Percentiles rank a stretch among this genome's conserved stretches.
Evolutionary conservation across 2,888 invertebrate species (phyloP).

Genomic region (Lordiphosa andalusiaca): DNA sequence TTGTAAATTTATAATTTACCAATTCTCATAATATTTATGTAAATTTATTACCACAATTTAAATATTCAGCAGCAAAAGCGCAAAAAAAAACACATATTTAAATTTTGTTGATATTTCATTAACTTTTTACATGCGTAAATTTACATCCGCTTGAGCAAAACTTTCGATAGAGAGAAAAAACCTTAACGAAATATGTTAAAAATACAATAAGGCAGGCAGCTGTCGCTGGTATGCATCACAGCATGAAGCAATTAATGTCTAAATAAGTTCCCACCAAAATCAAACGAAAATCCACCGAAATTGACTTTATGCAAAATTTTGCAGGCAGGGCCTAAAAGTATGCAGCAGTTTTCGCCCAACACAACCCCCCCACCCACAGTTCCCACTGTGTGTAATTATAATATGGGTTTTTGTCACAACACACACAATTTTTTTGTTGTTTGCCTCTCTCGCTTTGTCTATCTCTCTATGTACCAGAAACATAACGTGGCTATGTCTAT

Average conservation of each 20-base stretch:
- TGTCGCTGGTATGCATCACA: too few relatives aligned
- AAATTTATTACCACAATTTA: too few relatives aligned
- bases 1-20: too few relatives aligned
- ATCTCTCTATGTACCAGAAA: slow-evolving; percentile 12
- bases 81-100: neutral
- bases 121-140: slow-evolving; percentile 35
- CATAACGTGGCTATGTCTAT: slow-evolving; percentile 65
- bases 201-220: slow-evolving; percentile 4
- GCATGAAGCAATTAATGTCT: slow-evolving; percentile 30
- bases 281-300: slow-evolving; percentile 35
- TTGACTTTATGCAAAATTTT: slow-evolving; percentile 37
- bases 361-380: slow-evolving; percentile 18
- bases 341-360: slow-evolving; percentile 34
- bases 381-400: slow-evolving; percentile 59
- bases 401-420: slow-evolving; percentile 37
- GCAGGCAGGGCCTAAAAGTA: slow-evolving; percentile 53
- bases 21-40: too few relatives aligned
- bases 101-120: slow-evolving; percentile 47
- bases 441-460: slow-evolving; percentile 7
- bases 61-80: too few relatives aligned
- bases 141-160: neutral
- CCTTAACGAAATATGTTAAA: neutral
- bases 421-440: slow-evolving; percentile 6
- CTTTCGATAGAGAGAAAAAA: neutral
- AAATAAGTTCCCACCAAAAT: slow-evolving; percentile 25